A percentile compares a stretch with the other conserved stretches of the same genome.
These are phyloP conservation scores for Romanomermis culicivorax DNA, from an alignment of 2,888 invertebrate genomes.

Conservation along the genomic window DNA sequence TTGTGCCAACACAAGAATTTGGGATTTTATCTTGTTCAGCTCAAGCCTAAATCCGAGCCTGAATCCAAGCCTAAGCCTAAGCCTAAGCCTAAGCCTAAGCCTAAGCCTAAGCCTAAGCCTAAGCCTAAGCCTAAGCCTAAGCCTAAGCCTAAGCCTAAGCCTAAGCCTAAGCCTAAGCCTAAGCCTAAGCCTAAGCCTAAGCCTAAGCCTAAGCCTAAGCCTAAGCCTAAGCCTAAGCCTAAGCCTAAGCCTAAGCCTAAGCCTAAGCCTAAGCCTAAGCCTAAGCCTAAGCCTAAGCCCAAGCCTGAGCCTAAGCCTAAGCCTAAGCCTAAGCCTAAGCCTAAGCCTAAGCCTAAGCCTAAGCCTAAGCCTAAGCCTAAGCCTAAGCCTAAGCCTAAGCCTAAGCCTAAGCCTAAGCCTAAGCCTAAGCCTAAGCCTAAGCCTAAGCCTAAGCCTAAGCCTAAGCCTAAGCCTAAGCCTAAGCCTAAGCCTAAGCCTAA, in stretches of 20 bases:
- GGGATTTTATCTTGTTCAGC: no score
- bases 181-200: conserved; percentile 5
- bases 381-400: neutral
- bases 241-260: conserved; percentile 3
- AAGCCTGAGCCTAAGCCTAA: conserved; percentile 2
- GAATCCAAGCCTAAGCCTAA: neutral
- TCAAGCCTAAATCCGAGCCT: neutral
- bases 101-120: conserved; percentile 4
- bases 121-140: conserved; percentile 3
- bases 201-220: conserved; percentile 4
- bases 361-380: neutral
- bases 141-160: conserved; percentile 3
- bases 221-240: conserved; percentile 2
- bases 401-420: neutral
- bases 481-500: conserved; percentile 1
- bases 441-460: neutral
- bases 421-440: neutral
- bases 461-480: neutral
- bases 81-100: neutral
- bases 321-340: conserved; percentile 1
- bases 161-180: conserved; percentile 4
- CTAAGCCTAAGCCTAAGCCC: conserved; percentile 4
- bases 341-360: conserved; percentile 1
- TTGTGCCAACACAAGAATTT: no score
- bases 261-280: conserved; percentile 1